Evolutionary conservation across 2,113 vertebrate species (phyloP).

Genomic region (Glaucidium brasilianum): DNA sequence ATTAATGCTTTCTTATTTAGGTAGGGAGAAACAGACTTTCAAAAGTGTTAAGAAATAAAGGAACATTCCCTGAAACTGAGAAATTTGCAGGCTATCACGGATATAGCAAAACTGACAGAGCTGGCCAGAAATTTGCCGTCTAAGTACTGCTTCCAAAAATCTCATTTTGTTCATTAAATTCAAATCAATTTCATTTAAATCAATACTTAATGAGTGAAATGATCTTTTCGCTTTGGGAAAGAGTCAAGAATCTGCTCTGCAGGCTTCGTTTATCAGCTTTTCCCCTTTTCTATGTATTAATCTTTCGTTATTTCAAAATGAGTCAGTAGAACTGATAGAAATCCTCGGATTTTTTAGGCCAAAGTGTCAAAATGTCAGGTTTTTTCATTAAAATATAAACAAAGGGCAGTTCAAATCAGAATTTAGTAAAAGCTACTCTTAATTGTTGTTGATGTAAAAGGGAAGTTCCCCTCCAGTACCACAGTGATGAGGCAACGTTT

Average conservation of each 20-base stretch:
- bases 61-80: background rate
- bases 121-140: background rate
- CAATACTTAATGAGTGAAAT: background rate
- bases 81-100: background rate
- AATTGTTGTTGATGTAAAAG: background rate
- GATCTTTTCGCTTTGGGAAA: background rate
- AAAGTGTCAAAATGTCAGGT: background rate
- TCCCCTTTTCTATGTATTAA: background rate
- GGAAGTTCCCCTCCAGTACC: background rate
- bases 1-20: background rate
- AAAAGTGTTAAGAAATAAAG: background rate
- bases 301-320: background rate
- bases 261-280: background rate
- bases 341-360: background rate
- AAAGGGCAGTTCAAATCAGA: background rate
- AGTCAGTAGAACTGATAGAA: background rate
- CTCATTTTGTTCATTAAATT: background rate
- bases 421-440: background rate
- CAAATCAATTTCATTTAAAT: background rate
- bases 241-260: background rate
- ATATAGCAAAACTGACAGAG: background rate
- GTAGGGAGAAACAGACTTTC: background rate
- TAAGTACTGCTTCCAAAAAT: background rate
- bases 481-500: accelerated
- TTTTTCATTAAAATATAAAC: background rate